Evolutionary conservation across 2,797 vertebrate genomes (phyloP).

Genomic region (Buphagus erythrorhynchus): DNA sequence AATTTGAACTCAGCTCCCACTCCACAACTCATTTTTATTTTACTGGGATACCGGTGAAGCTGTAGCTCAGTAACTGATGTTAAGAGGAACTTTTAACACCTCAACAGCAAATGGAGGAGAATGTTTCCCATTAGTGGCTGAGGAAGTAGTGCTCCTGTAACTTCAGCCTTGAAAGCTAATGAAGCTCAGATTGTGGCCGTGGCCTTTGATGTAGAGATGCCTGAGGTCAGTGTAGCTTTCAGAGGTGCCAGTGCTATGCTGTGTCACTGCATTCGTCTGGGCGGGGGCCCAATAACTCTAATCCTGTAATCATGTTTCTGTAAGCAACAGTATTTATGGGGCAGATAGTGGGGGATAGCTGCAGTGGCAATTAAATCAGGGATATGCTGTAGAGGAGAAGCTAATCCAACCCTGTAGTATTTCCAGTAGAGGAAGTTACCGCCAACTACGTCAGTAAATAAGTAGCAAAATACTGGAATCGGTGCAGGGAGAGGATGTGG

Average conservation of each 20-base stretch:
- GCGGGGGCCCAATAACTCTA: constrained; percentile 58
- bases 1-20: constrained; percentile 5
- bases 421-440: constrained; percentile 5
- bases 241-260: constrained; percentile 63
- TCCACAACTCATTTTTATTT: constrained; percentile 63
- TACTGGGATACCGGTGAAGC: constrained; percentile 12
- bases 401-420: not conserved
- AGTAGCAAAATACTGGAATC: not conserved
- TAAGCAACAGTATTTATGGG: constrained; percentile 58
- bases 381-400: not conserved
- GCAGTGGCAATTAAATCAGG: not conserved
- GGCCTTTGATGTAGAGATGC: constrained; percentile 70
- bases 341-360: constrained; percentile 21
- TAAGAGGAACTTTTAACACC: constrained; percentile 71
- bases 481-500: not conserved
- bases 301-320: constrained; percentile 70
- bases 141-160: constrained; percentile 69
- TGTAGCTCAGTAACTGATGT: constrained; percentile 51
- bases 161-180: constrained; percentile 66
- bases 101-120: constrained; percentile 63
- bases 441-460: not conserved
- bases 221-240: constrained; percentile 64
- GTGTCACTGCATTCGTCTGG: constrained; percentile 38
- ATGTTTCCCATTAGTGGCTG: constrained; percentile 66
- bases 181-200: constrained; percentile 65